A percentile compares a stretch with the other conserved stretches of the same genome.
Evolutionary conservation across 2,888 invertebrate species (phyloP).

Genomic region (Macaria notata): DNA sequence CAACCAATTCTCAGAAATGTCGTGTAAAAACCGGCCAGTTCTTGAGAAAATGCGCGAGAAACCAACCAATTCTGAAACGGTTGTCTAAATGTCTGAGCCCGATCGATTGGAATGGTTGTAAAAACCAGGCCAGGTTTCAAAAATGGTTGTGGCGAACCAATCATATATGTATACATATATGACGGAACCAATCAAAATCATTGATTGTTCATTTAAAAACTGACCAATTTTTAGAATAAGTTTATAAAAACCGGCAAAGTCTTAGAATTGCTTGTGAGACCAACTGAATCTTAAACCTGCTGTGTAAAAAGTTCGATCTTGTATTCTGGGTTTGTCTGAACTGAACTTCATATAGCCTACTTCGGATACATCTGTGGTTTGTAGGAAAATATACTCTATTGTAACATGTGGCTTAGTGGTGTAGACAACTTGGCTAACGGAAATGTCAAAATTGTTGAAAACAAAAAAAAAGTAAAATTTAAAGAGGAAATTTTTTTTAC

Average conservation of each 20-base stretch:
- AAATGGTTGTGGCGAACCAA: too few relatives aligned
- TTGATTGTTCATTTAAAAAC: neutral
- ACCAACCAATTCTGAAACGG: neutral
- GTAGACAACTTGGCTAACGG: slow-evolving; percentile 37
- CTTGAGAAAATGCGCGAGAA: neutral
- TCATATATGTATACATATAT: too few relatives aligned
- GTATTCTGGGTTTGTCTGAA: slow-evolving; percentile 81
- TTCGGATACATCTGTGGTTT: slow-evolving; percentile 66
- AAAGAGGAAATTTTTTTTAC: too few relatives aligned
- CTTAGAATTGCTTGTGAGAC: slow-evolving; percentile 46
- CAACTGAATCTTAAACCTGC: slow-evolving; percentile 32
- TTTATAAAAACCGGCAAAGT: neutral
- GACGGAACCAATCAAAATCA: neutral
- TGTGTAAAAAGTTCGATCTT: slow-evolving; percentile 82
- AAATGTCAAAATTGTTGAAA: neutral
- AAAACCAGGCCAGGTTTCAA: too few relatives aligned
- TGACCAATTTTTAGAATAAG: neutral
- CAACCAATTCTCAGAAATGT: slow-evolving; percentile 1
- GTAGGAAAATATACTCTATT: slow-evolving; percentile 80
- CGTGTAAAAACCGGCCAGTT: neutral
- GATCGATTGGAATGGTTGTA: too few relatives aligned
- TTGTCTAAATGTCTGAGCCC: too few relatives aligned
- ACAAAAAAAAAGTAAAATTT: neutral
- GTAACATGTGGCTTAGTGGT: slow-evolving; percentile 64
- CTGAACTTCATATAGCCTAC: slow-evolving; percentile 76